Evolutionary conservation across 2,113 vertebrate species (phyloP).

Genomic region (Xiphophorus hellerii): DNA sequence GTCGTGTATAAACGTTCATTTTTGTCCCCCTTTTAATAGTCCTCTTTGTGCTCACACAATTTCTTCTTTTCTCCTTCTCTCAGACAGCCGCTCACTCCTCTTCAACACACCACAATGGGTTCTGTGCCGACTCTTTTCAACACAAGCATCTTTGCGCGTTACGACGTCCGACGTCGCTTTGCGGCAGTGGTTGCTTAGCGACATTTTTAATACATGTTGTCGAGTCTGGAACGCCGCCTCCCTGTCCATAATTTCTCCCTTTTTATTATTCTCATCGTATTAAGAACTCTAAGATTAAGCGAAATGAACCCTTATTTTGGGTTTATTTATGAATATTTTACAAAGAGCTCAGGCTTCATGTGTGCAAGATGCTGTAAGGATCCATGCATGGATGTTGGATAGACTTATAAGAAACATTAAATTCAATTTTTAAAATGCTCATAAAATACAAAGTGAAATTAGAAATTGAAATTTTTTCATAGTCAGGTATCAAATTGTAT

Average conservation of each 20-base stretch:
- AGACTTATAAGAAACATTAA: no score
- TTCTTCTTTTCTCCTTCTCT: conserved; percentile 31
- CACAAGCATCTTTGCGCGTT: conserved; percentile 65
- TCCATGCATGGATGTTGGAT: no score
- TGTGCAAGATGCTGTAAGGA: no score
- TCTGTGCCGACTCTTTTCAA: conserved; percentile 75
- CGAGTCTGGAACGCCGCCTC: conserved; percentile 46
- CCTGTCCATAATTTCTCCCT: conserved; percentile 41
- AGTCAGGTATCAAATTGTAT: no score
- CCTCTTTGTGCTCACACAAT: conserved; percentile 23
- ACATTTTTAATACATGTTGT: conserved; percentile 49
- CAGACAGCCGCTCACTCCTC: conserved; percentile 61
- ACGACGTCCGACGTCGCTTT: conserved; percentile 73
- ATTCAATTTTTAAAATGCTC: no score
- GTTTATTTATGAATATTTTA: background rate
- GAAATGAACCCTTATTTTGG: conserved; percentile 4
- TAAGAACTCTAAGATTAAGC: background rate
- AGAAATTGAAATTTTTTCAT: no score
- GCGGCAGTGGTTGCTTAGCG: conserved; percentile 73
- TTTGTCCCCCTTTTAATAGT: conserved; percentile 23
- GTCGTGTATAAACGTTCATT: conserved; percentile 31
- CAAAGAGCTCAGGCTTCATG: no score
- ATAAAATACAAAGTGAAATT: no score
- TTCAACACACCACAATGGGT: conserved; percentile 75
- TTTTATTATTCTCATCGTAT: background rate